Conservation (phyloP, 2,888 invertebrate species). For the Hesperia comma region DNA sequence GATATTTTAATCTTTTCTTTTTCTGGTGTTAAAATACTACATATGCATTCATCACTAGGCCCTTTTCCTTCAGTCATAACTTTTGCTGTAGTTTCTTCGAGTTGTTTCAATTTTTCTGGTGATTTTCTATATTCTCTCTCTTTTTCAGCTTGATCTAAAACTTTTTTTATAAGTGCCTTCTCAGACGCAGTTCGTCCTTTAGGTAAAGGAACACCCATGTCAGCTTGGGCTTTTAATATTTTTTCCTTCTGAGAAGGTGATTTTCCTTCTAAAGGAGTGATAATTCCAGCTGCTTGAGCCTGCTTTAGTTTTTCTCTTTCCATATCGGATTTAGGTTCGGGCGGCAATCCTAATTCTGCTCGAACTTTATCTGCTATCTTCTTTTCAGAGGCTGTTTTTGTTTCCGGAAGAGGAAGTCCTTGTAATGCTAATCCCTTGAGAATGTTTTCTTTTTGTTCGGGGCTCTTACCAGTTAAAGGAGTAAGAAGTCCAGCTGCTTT, state of each 20-base stretch:
- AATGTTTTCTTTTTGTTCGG: conserved; percentile 50
- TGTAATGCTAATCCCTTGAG: conserved; percentile 45
- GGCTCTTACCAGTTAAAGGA: conserved; percentile 44
- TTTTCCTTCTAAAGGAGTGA: conserved; percentile 51
- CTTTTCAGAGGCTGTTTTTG: conserved; percentile 49
- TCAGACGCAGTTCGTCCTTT: conserved; percentile 51
- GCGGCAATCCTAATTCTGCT: conserved; percentile 49
- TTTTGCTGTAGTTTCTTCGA: conserved; percentile 49
- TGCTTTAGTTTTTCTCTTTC: conserved; percentile 46
- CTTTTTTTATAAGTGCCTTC: conserved; percentile 45
- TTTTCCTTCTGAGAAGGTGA: conserved; percentile 47
- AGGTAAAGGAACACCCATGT: conserved; percentile 49
- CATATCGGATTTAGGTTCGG: conserved; percentile 46
- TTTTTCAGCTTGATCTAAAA: background rate
- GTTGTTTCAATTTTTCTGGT: conserved; percentile 43
- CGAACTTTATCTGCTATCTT: conserved; percentile 49
- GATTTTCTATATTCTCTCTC: conserved; percentile 29
- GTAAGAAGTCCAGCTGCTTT: conserved; percentile 50
- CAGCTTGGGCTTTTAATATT: conserved; percentile 44
- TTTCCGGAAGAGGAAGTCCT: conserved; percentile 50
- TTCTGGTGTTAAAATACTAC: conserved; percentile 50
- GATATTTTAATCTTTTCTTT: background rate
- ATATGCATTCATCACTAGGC: conserved; percentile 55
- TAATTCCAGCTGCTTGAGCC: conserved; percentile 46
- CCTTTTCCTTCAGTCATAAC: conserved; percentile 52